Percentiles rank a stretch among this genome's conserved stretches.
Conservation (phyloP, 2,797 vertebrate genomes). For the Orientallactaga sibirica region DNA sequence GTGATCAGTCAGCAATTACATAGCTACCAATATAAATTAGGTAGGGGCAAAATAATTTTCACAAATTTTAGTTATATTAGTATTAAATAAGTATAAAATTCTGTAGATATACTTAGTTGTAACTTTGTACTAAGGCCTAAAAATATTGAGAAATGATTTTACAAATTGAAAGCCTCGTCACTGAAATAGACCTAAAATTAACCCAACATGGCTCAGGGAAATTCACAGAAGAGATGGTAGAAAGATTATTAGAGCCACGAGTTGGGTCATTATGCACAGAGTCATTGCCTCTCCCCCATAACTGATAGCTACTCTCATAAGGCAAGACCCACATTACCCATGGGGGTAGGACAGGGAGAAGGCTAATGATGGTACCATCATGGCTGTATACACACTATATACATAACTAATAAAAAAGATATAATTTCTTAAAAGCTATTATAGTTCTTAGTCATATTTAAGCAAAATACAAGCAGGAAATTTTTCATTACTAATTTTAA, state of each 20-base stretch:
- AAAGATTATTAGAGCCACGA: too few species aligned
- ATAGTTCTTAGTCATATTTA: neutral
- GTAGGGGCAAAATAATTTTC: neutral
- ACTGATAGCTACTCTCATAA: too few species aligned
- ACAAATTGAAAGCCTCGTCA: neutral
- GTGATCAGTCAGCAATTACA: neutral
- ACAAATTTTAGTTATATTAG: slow-evolving; percentile 33
- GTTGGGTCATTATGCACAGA: too few species aligned
- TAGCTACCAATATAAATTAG: neutral
- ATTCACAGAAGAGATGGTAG: too few species aligned
- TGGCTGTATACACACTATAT: too few species aligned
- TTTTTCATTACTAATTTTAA: slow-evolving; percentile 28
- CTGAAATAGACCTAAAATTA: too few species aligned
- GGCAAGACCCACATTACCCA: too few species aligned
- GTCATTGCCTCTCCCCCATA: too few species aligned
- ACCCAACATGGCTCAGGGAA: too few species aligned
- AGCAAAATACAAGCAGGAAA: neutral
- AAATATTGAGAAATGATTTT: neutral
- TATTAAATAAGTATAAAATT: neutral
- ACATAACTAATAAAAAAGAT: neutral
- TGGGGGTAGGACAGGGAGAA: too few species aligned
- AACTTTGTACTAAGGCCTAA: neutral
- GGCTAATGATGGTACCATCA: too few species aligned
- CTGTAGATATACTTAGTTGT: neutral
- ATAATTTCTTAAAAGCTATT: neutral